Percentiles rank a stretch among this genome's conserved stretches.
These are phyloP conservation scores for Conus canariensis DNA, from an alignment of 2,888 invertebrate genomes.

Conservation along the genomic window DNA sequence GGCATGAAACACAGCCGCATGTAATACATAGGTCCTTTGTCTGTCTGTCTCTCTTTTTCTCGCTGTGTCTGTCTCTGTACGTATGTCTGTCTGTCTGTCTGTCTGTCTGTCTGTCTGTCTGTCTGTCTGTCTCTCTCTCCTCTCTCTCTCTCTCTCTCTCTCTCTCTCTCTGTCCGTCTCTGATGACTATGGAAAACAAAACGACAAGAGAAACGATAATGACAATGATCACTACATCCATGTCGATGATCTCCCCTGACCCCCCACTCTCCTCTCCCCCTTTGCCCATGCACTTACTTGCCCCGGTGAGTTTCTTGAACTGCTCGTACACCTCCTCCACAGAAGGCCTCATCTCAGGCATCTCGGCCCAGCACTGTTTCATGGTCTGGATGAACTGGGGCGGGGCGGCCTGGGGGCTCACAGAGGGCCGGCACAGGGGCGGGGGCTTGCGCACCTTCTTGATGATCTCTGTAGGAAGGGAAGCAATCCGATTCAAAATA, in stretches of 20 bases:
- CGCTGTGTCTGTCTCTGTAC: neutral
- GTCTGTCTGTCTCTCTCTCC: neutral
- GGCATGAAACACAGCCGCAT: no score
- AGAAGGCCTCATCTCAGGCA: conserved; percentile 77
- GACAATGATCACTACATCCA: neutral
- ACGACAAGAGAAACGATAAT: no score
- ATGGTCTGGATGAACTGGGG: conserved; percentile 89
- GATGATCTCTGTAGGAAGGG: conserved; percentile 72
- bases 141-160: no score
- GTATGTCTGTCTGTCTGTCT: neutral
- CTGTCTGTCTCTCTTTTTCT: no score
- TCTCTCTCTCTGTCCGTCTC: no score
- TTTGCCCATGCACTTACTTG: neutral
- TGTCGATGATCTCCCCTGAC: neutral
- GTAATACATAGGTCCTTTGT: no score
- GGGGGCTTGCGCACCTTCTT: conserved; percentile 81
- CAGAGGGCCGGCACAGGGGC: conserved; percentile 94
- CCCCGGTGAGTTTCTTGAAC: conserved; percentile 77
- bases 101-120: neutral
- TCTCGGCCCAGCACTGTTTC: conserved; percentile 79
- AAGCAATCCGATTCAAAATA: no score
- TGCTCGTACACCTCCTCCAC: conserved; percentile 76
- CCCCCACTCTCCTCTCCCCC: neutral
- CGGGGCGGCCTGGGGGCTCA: conserved; percentile 95
- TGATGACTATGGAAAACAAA: no score